A percentile compares a stretch with the other conserved stretches of the same genome.
Evolutionary conservation across 2,113 vertebrate species (phyloP).

Genomic region (Silurus asotus): DNA sequence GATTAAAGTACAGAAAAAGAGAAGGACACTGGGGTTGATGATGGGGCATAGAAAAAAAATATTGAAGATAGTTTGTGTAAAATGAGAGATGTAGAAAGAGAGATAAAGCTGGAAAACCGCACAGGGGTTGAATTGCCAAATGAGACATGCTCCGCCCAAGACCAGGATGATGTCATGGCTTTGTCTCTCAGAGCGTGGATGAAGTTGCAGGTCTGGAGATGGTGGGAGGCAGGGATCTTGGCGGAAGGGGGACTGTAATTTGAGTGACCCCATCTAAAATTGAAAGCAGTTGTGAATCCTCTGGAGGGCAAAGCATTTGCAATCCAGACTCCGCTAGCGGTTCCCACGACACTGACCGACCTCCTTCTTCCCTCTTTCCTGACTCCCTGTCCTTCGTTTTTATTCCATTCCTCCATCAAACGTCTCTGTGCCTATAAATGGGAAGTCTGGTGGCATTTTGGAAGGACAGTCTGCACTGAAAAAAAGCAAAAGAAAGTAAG

Average conservation of each 20-base stretch:
- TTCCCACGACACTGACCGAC: conserved; percentile 65
- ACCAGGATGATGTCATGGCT: conserved; percentile 59
- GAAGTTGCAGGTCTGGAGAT: conserved; percentile 21
- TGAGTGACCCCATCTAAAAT: conserved; percentile 63
- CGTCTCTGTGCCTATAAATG: conserved; percentile 61
- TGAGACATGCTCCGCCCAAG: conserved; percentile 11
- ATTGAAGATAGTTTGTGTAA: conserved; percentile 2
- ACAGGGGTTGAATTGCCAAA: not conserved
- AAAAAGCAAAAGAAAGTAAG: conserved; percentile 51
- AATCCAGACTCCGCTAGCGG: conserved; percentile 54
- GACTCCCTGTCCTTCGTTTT: conserved; percentile 39
- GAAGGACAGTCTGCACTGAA: conserved; percentile 42
- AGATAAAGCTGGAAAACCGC: not conserved
- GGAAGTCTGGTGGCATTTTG: conserved; percentile 56
- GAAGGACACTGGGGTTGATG: not conserved
- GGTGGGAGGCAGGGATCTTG: conserved; percentile 40
- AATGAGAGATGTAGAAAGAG: not conserved
- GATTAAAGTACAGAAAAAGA: conserved; percentile 14
- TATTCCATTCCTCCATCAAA: conserved; percentile 39
- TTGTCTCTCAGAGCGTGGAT: conserved; percentile 51
- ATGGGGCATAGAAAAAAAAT: not conserved
- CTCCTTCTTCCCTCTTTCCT: conserved; percentile 50
- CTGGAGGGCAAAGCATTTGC: conserved; percentile 49
- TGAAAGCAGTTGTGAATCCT: conserved; percentile 66
- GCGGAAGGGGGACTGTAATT: conserved; percentile 60